Conservation (phyloP, 2,797 vertebrate species). For the Denticeps clupeoides region DNA sequence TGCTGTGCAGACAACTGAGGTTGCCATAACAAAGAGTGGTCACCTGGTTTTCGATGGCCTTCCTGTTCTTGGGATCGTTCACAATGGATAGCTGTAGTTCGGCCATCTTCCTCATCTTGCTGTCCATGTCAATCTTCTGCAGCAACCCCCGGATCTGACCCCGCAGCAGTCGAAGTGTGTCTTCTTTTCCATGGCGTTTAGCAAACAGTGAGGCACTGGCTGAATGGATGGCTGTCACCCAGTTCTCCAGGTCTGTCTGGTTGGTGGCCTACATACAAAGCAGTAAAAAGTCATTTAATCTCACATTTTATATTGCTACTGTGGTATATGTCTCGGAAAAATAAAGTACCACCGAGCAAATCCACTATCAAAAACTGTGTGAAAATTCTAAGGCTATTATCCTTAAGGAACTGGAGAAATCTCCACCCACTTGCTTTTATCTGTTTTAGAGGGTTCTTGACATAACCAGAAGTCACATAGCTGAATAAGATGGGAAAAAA, state of each 20-base stretch:
- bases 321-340: too few species aligned
- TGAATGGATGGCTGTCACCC: constrained; percentile 89
- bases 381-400: not conserved
- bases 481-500: too few species aligned
- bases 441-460: too few species aligned
- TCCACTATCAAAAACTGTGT: not conserved
- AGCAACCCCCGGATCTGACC: constrained; percentile 74
- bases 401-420: not conserved
- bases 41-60: constrained; percentile 93
- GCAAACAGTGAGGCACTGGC: constrained; percentile 87
- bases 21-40: too few species aligned
- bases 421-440: too few species aligned
- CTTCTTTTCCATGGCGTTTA: constrained; percentile 87
- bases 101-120: constrained; percentile 95
- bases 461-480: too few species aligned
- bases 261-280: constrained; percentile 68
- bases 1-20: too few species aligned
- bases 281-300: constrained; percentile 12
- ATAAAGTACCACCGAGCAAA: constrained; percentile 3
- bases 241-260: constrained; percentile 90
- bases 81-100: constrained; percentile 83
- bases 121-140: constrained; percentile 92
- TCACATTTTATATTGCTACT: constrained; percentile 3
- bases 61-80: constrained; percentile 80
- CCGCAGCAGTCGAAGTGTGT: constrained; percentile 75